Base-by-base conservation (phyloP, 1,140 invertebrate genomes). In the Ips typographus region DNA sequence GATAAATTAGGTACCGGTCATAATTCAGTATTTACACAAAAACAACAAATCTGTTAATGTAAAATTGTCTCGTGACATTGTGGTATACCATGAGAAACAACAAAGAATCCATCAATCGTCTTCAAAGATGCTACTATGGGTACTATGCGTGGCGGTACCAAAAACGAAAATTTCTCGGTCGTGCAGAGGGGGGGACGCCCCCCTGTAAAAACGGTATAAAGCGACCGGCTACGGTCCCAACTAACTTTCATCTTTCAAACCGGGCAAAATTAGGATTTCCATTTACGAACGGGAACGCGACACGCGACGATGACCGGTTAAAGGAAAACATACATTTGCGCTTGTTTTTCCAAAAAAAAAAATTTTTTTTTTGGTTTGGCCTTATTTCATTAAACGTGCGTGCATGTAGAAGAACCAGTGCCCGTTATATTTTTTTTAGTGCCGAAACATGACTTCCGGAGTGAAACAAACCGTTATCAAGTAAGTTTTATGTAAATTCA, bases 401-500 rank as follows among this genome's bases (percentile, higher is more conserved):
- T 44, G 22, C 47, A 44, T 40, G 37, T 47, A 7, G n/a, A 64
- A 37, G 53, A 22, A 22, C 44, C 6, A 52, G 57, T 68, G 60
- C 56, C 37, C 39, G 57, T 40, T 64, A 41, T 36, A 39, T 40
- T 59, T 65, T 42, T 72, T 43, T 22, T 55, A 56, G 43, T 52
- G 55, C 55, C 52, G 7, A 52, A 36, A 39, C 40, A 47, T 77
- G 76, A 77, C 76, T 59, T 74, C 76, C 39, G 65, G 75, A 49
- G 75, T 77, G 40, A 77, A 77, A 56, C 75, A 77, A 67, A 77
- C 75, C 62, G 76, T 77, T 56, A 76, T 77, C 68, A 76, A 75
- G 76, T 77, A 76, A 74, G 76, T 69, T 36, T 44, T 57, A 2
- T 37, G 2, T 59, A 22, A 7, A 58, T 57, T 65, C 1, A 55